A percentile compares a stretch with the other conserved stretches of the same genome.
Conservation (phyloP, 2,888 invertebrate species). For the Perizoma flavofasciatum region DNA sequence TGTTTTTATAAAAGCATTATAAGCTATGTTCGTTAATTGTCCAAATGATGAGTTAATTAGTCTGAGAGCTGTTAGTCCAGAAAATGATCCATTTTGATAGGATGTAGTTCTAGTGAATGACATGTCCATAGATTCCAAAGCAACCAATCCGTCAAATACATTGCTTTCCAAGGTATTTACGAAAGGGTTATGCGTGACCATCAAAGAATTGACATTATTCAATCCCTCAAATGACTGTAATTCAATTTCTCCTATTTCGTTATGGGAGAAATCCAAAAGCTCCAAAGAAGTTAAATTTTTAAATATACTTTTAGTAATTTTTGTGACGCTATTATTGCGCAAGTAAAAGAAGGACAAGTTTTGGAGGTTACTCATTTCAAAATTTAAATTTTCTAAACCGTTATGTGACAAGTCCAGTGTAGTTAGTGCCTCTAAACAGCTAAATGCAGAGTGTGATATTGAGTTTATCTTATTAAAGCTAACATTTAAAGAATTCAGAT, state of each 20-base stretch:
- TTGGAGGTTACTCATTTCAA: constrained; percentile 25
- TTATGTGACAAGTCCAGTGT: constrained; percentile 33
- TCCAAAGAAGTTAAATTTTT: constrained; percentile 19
- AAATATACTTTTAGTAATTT: constrained; percentile 17
- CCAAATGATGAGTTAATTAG: constrained; percentile 35
- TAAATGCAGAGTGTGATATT: constrained; percentile 29
- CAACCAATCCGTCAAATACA: constrained; percentile 23
- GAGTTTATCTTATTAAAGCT: constrained; percentile 26
- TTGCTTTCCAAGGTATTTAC: constrained; percentile 24
- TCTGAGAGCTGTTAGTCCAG: constrained; percentile 21
- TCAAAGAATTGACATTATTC: constrained; percentile 16
- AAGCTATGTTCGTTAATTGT: constrained; percentile 30
- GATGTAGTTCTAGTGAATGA: constrained; percentile 19
- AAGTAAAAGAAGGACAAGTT: constrained; percentile 21
- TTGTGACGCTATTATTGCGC: constrained; percentile 27
- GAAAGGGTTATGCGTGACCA: constrained; percentile 21
- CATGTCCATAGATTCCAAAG: constrained; percentile 27
- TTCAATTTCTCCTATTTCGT: constrained; percentile 28
- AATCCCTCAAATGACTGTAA: constrained; percentile 21
- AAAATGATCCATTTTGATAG: constrained; percentile 34
- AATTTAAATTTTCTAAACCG: constrained; percentile 20
- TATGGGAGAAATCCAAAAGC: constrained; percentile 31
- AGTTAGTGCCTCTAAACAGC: constrained; percentile 17
- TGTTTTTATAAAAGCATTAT: constrained; percentile 31
- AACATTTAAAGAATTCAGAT: constrained; percentile 25